Conservation (phyloP, 2,888 invertebrate genomes). For the Synanthedon andrenaeformis region DNA sequence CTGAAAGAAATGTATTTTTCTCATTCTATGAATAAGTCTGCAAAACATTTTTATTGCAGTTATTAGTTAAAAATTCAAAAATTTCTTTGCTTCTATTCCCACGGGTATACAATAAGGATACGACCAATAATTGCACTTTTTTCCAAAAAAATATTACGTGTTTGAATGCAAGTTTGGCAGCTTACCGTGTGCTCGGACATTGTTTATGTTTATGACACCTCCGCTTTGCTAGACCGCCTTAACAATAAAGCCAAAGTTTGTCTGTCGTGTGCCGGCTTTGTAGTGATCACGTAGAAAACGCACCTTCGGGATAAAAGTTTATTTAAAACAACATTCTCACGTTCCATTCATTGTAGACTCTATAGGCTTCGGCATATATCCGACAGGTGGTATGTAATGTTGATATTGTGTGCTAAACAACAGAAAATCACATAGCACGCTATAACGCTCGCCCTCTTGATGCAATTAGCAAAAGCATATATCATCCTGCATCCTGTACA, state of each 20-base stretch:
- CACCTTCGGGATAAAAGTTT: conserved; percentile 38
- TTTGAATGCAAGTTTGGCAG: conserved; percentile 52
- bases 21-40: no score
- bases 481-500: no score
- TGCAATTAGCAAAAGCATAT: no score
- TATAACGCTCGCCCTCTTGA: no score
- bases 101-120: conserved; percentile 38
- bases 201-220: conserved; percentile 63
- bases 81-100: conserved; percentile 34
- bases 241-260: conserved; percentile 39
- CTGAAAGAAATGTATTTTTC: no score
- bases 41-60: no score
- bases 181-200: conserved; percentile 38
- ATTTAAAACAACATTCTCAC: conserved; percentile 60
- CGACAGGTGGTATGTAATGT: no score
- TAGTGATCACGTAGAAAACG: conserved; percentile 46
- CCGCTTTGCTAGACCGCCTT: conserved; percentile 37
- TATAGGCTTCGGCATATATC: conserved; percentile 1
- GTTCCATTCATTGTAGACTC: conserved; percentile 58
- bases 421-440: no score
- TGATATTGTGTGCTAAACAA: no score
- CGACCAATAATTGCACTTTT: conserved; percentile 53
- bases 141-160: conserved; percentile 57
- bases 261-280: conserved; percentile 41
- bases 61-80: no score